Evolutionary conservation across 2,113 vertebrate genomes (phyloP), one percentile per base, ranked within the genome.

Genomic region (Microcebus ravelobensis): DNA sequence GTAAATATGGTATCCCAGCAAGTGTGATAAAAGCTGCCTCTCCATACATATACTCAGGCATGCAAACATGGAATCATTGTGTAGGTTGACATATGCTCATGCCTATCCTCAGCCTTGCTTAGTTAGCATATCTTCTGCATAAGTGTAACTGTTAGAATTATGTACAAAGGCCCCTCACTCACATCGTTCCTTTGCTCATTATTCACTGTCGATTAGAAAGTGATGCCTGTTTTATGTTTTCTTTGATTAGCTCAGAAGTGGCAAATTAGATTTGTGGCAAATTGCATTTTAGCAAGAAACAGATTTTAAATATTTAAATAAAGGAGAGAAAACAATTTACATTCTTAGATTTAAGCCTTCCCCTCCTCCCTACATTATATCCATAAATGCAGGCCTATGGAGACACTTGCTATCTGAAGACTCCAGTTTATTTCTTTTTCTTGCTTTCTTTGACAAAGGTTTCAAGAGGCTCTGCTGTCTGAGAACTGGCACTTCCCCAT

Each of bases 251-350:
- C 36, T 85, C 61, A 31, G 29, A 97, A 91, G 4, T 27, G 52
- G 74, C 14, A 76, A 90, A 76, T 94, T 52, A 80, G 29, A 65
- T 76, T 65, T 94, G 39, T 18, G 27, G 50, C 18, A 70, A 92
- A 70, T 45, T 85, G 50, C 29, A 31, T 65, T 45, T 68, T n/a
- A 73, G 23, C 29, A 73, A 93, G 34, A 90, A 74, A 13, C 17
- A 80, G 50, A 65, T 13, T 50, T 79, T 57, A 77, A 86, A 61
- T 87, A 90, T 92, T 92, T 87, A 68, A 87, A 92, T 59, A 77
- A 87, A 36, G 55, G 39, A 74, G 5, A 1, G 23, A 76, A 90
- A 77, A 36, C 34, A 20, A 25, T 55, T 45, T 45, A 29, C 12
- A 82, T 29, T 34, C 20, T 39, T 23, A 61, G 21, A 85, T 27